Percentiles rank a stretch among this genome's conserved stretches.
Evolutionary conservation across 2,113 vertebrate species (phyloP).

Genomic region (Ammospiza caudacuta): DNA sequence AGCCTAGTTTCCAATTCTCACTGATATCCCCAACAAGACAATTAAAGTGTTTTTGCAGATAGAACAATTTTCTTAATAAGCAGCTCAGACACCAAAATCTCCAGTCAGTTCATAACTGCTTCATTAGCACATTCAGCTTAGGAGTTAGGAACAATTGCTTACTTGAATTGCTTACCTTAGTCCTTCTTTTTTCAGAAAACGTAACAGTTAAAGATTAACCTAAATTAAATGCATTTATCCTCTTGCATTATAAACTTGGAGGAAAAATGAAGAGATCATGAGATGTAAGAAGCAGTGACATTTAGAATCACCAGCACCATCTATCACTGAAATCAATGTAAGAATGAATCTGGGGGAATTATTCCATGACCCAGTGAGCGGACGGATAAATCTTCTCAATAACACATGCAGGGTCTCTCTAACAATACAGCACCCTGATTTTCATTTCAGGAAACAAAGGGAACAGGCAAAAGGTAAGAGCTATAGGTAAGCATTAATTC

Average conservation of each 20-base stretch:
- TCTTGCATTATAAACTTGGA: neutral
- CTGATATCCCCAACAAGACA: neutral
- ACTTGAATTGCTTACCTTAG: neutral
- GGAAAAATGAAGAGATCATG: neutral
- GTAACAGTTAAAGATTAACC: neutral
- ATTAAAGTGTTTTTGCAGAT: neutral
- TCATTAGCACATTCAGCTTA: neutral
- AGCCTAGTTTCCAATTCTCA: neutral
- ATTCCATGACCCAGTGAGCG: neutral
- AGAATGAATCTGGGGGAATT: neutral
- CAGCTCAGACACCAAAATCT: neutral
- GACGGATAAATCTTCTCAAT: neutral
- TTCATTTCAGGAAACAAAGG: neutral
- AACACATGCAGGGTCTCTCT: neutral
- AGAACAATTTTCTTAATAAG: neutral
- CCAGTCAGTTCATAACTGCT: neutral
- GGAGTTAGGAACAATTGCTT: neutral
- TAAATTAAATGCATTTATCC: neutral
- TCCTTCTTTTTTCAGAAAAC: neutral
- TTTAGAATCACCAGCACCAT: neutral
- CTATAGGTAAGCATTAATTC: neutral
- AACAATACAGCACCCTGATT: neutral
- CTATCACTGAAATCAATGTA: neutral
- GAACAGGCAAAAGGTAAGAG: neutral
- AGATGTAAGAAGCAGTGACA: neutral